A percentile compares a stretch with the other conserved stretches of the same genome.
Conservation (phyloP, 2,113 vertebrate species). For the Hepsetus odoe region DNA sequence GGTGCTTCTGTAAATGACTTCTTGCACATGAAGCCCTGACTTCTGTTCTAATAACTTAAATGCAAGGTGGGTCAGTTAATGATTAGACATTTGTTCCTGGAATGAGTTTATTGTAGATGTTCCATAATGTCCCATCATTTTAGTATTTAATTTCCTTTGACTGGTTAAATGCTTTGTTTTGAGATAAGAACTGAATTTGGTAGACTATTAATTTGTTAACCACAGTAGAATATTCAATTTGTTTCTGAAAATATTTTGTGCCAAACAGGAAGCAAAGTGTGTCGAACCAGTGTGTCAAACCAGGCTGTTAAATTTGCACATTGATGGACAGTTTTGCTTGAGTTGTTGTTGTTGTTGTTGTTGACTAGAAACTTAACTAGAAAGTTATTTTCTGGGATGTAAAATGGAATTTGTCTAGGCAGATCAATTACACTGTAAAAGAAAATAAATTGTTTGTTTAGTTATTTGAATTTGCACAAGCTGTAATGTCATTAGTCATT, state of each 20-base stretch:
- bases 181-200: no score
- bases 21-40: no score
- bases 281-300: background rate
- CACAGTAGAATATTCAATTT: background rate
- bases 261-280: background rate
- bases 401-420: background rate
- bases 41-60: no score
- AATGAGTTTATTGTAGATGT: no score
- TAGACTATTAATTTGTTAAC: background rate
- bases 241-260: background rate
- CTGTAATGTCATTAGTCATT: background rate
- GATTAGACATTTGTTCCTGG: no score
- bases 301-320: slow-evolving; percentile 6
- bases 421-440: background rate
- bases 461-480: background rate
- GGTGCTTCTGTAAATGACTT: no score
- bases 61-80: no score
- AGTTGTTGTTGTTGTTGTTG: background rate
- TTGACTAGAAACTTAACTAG: no score
- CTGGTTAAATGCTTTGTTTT: no score
- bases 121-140: no score
- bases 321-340: background rate
- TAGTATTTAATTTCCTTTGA: no score
- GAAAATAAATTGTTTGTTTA: background rate
- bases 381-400: background rate